phyloP scores from a whole-genome alignment of 2,888 invertebrate genomes.

The Spilosoma lubricipeda region DNA sequence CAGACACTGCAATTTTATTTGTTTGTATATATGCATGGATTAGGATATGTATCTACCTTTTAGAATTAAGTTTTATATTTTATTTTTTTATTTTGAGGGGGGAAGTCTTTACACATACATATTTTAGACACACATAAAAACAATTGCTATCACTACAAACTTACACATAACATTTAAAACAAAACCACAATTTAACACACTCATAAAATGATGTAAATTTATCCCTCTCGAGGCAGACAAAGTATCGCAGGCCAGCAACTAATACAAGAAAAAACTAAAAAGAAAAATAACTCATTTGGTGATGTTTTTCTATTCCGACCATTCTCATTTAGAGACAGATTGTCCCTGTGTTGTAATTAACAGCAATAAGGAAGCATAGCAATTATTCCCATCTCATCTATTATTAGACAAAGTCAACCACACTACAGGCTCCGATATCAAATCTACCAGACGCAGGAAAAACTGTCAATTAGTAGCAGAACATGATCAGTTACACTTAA shows the following conservation, averaged over 20 bases:
- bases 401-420: slow-evolving; percentile 13
- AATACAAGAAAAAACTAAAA: neutral
- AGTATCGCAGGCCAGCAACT: neutral
- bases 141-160: no score
- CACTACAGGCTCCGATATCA: slow-evolving; percentile 5
- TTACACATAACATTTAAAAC: no score
- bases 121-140: no score
- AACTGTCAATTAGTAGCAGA: slow-evolving; percentile 15
- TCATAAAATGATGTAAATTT: no score
- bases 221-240: neutral
- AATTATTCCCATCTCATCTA: neutral
- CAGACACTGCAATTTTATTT: no score
- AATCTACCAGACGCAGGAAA: neutral
- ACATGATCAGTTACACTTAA: slow-evolving; percentile 16
- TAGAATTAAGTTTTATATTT: no score
- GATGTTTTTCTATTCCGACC: neutral
- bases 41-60: no score
- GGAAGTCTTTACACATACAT: no score
- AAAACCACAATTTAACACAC: no score
- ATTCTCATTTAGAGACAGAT: neutral
- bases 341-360: neutral
- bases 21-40: no score
- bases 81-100: no score
- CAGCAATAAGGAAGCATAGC: neutral
- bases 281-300: neutral